Evolutionary conservation across 2,113 vertebrate genomes (phyloP), one percentile per base, ranked within the genome.

Genomic region (Chaetops frenatus): DNA sequence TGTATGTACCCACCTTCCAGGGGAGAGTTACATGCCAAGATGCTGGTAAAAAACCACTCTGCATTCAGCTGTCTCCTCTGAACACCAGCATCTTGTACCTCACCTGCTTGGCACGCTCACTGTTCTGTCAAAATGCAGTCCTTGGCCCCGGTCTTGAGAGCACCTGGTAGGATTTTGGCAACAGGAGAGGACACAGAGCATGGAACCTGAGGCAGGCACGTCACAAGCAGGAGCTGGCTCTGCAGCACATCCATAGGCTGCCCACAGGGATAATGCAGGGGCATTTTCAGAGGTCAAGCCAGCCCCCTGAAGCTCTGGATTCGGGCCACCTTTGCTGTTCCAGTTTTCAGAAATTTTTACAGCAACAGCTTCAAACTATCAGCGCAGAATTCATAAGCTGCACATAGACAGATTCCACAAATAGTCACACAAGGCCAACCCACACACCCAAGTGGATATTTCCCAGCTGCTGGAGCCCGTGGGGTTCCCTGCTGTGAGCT

Each of bases 351-450:
- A 81, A 79, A 65, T 79, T 92, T 95, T 94, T 92, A 86, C 81
- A 90, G 54, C 56, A 94, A 48, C 95, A 95, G 91, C 93, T 95
- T 95, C 92, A 87, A 84, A 92, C 84, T 79, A 79, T 94, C 94
- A 93, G 15, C 0, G 0, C 53, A 78, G 81, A 58, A 89, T 95
- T 94, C 88, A 89, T 95, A 92, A 91, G 91, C 93, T 92, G 77
- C 25, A 45, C 91, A 89, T 5, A 88, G 92, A 87, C 81, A 80
- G 91, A 94, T 96, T 96, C 91, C 92, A 71, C 69, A 80, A 90
- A 93, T 86, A 88, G 83, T 90, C 92, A 78, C 91, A 89, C n/a
- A 61, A 85, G 90, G 92, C 91, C 94, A 97, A 95, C 53, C 92
- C 89, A 71, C 86, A 95, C 91, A 87, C 94, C 91, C 96, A 87